A percentile compares a stretch with the other conserved stretches of the same genome.
Evolutionary conservation across 2,888 invertebrate genomes (phyloP).

Genomic region (Drosophila infuscata): DNA sequence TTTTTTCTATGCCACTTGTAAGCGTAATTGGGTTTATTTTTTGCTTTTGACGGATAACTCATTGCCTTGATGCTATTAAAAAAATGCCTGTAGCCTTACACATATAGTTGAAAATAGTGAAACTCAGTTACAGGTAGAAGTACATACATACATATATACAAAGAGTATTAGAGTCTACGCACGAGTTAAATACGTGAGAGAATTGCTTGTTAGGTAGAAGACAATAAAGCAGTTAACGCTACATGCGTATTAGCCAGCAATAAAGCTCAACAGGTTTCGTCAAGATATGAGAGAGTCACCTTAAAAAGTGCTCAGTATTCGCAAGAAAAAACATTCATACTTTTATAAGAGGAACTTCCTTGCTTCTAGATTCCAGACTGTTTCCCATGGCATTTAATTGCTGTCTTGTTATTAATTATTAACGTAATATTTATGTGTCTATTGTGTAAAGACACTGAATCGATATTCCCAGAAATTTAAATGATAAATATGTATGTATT

Average conservation of each 20-base stretch:
- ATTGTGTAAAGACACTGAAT: slow-evolving; percentile 12
- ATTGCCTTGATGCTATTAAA: neutral
- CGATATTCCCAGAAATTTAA: slow-evolving; percentile 16
- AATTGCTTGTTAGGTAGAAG: slow-evolving; percentile 45
- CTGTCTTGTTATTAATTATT: neutral
- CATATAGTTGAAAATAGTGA: neutral
- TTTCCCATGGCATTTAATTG: slow-evolving; percentile 32
- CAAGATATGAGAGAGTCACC: slow-evolving; percentile 5
- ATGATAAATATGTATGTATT: slow-evolving; percentile 16
- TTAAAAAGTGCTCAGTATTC: slow-evolving; percentile 2
- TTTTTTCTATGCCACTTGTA: neutral
- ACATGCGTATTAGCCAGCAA: slow-evolving; percentile 31
- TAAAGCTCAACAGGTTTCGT: slow-evolving; percentile 23
- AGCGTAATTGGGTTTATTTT: neutral
- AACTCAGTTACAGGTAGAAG: neutral
- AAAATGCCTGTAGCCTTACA: neutral
- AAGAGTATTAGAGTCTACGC: slow-evolving; percentile 20
- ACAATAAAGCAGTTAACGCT: slow-evolving; percentile 21
- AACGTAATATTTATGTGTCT: slow-evolving; percentile 13
- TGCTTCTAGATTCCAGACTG: slow-evolving; percentile 4
- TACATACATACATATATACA: neutral
- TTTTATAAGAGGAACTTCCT: neutral
- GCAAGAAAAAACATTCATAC: slow-evolving; percentile 1
- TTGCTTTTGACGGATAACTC: neutral
- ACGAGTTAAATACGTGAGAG: slow-evolving; percentile 31